Evolutionary conservation across 92 coral and sea anemone species (phyloP), one percentile per base, ranked within the genome.

Genomic region (Virgularia gustaviana): DNA sequence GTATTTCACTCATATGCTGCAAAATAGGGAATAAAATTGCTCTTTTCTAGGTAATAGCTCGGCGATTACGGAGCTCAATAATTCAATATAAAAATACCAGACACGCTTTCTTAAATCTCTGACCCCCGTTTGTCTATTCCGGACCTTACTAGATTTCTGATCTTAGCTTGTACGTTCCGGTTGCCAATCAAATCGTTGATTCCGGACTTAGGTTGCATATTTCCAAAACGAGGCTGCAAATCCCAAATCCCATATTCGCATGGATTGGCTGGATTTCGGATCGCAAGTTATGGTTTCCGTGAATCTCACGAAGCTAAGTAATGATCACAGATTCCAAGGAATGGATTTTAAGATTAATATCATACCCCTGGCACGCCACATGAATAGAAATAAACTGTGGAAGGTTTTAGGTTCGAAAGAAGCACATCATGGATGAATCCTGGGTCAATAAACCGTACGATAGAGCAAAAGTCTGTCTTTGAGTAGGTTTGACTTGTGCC

Each of bases 381-480:
- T n/a, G 86, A 71, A 60, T 81, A 90, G 75, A 81, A 90, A 65
- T 90, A 90, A n/a, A 42, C 73, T n/a, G 80, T 68, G 43, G 81
- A 83, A 36, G 88, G 90, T 53, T 79, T 79, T 30, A 90, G 82
- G 72, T 89, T 79, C 54, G 86, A 81, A 59, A 90, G 45, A 51
- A 90, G 71, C 29, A 88, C 96, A 84, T 90, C 84, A 49, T 90
- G 96, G 36, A 88, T 82, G 62, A 39, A 90, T 11, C 96, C 96
- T 20, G 96, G 96, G 61, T 90, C 84, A 75, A 70, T 56, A 71
- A 84, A 90, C 9, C 85, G 88, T 52, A 54, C 65, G 2, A 91
- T 89, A 35, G 68, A 73, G 71, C 96, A 90, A 91, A 87, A 87
- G 66, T 90, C 90, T 5, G 67, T 54, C 25, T 88, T 90, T 12